Conservation (phyloP, 2,113 vertebrate species). For the Thinocorus orbignyianus region DNA sequence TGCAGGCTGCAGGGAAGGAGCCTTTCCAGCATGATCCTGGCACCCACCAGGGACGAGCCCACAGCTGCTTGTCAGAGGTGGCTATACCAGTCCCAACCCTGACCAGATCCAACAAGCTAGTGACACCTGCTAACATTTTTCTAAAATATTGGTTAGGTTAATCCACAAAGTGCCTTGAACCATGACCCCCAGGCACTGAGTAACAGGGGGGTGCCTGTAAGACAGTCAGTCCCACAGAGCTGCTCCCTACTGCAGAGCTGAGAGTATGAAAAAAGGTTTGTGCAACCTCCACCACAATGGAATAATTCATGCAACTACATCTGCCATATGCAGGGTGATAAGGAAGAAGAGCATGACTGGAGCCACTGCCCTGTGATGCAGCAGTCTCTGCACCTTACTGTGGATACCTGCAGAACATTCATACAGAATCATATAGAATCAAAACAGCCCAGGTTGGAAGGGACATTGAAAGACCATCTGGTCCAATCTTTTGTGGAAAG, state of each 20-base stretch:
- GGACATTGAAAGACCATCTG: neutral
- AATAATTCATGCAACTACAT: neutral
- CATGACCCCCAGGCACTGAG: rapidly evolving
- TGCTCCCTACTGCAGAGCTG: neutral
- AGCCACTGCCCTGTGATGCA: neutral
- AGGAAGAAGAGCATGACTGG: neutral
- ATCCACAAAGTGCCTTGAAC: neutral
- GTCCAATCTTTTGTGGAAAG: neutral
- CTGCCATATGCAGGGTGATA: neutral
- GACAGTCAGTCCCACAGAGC: neutral
- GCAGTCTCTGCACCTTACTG: neutral
- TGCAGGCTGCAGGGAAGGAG: neutral
- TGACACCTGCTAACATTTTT: neutral
- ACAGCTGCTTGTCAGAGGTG: neutral
- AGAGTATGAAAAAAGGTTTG: neutral
- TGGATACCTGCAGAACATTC: neutral
- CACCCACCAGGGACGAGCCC: neutral
- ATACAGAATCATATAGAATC: neutral
- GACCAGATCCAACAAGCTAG: neutral
- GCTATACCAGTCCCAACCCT: neutral
- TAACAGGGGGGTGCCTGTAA: neutral
- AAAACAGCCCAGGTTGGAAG: neutral
- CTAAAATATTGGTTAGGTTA: neutral
- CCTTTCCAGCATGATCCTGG: neutral
- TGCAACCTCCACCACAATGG: neutral